Base-by-base conservation (phyloP, 2,113 vertebrate genomes). In the Equus przewalskii region DNA sequence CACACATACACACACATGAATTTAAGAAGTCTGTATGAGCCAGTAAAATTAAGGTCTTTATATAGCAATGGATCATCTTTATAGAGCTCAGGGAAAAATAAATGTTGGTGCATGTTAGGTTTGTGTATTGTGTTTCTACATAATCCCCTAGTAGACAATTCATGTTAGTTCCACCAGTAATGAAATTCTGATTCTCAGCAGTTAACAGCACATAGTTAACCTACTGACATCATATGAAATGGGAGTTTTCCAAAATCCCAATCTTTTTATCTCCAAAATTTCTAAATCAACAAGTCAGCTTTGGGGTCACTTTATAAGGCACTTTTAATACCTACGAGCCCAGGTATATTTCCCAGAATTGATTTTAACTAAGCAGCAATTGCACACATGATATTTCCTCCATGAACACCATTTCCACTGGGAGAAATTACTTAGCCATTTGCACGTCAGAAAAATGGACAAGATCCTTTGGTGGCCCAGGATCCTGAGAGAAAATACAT, bases 231-330 rank as follows among this genome's bases (percentile, higher is more conserved):
- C 22, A 51, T 30, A 15, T 28, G 44, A 87, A 88, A 44, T 44
- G 54, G 70, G 51, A 76, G 28, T 62, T 94, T 89, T 95, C 46
- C 89, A 87, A 96, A 97, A 65, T 75, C 69, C 70, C 21, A 51
- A 64, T 72, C 46, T 78, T 96, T 88, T 95, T 64, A 96, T 46
- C 92, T 87, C 36, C 24, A 72, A 83, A 88, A 85, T 81, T 95
- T 92, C 76, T 69, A 85, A 95, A 89, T 91, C n/a, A 91, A 46
- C 49, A 95, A 88, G n/a, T 88, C 81, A 94, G 30, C 30, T 72
- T 51, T 51, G 16, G 26, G 30, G 67, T 26, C 9, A 56, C 21
- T 96, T 93, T 62, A 60, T 19, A 75, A 96, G 51, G 12, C 15
- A 80, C 6, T 83, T 91, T 36, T 79, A 67, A 89, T 70, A 64